phyloP scores from a whole-genome alignment of 2,797 vertebrate species.

The Botia kubotai region DNA sequence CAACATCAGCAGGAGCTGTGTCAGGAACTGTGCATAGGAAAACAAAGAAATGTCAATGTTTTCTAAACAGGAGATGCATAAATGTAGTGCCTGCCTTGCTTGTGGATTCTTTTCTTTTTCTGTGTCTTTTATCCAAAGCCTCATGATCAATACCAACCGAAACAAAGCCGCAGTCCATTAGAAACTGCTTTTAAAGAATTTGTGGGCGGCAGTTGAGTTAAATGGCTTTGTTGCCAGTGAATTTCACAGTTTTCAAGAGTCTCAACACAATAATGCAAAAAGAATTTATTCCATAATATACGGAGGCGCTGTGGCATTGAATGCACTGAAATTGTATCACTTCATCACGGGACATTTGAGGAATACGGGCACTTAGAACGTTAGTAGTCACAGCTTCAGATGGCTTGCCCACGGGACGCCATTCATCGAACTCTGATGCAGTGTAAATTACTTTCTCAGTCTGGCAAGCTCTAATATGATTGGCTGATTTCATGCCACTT shows the following conservation, averaged over 20 bases:
- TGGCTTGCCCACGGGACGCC: background rate
- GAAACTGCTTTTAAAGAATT: slow-evolving; percentile 44
- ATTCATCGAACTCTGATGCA: slow-evolving; percentile 12
- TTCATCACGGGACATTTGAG: slow-evolving; percentile 6
- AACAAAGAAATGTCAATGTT: slow-evolving; percentile 38
- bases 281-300: slow-evolving; percentile 8
- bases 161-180: slow-evolving; percentile 41
- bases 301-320: slow-evolving; percentile 8
- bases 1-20: slow-evolving; percentile 89
- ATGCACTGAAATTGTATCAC: slow-evolving; percentile 1
- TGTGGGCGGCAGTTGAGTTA: background rate
- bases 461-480: slow-evolving; percentile 7
- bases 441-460: background rate
- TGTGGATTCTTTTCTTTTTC: slow-evolving; percentile 9
- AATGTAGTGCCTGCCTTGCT: slow-evolving; percentile 3
- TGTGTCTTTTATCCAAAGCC: slow-evolving; percentile 30
- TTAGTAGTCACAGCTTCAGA: slow-evolving; percentile 4
- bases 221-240: background rate
- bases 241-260: slow-evolving; percentile 15
- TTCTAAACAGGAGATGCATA: slow-evolving; percentile 15
- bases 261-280: slow-evolving; percentile 19
- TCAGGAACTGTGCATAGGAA: slow-evolving; percentile 85
- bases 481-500: background rate
- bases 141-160: slow-evolving; percentile 35
- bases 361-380: background rate